Evolutionary conservation across 2,797 vertebrate species (phyloP), one percentile per base, ranked within the genome.

Genomic region (Myotis myotis): DNA sequence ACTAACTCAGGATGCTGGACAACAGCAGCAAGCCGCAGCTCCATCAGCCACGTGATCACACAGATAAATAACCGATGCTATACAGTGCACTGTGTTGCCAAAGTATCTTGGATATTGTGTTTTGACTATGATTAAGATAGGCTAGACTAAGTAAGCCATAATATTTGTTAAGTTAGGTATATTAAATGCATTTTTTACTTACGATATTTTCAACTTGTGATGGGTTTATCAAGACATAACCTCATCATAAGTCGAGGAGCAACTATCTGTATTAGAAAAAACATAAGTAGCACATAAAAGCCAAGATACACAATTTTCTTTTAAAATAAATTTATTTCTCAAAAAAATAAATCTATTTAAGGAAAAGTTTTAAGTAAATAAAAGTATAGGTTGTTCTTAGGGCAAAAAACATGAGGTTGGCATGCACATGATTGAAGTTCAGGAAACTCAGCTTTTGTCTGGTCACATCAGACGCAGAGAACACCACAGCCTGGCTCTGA

Each of bases 291-390:
- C 15, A 53, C 55, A n/a, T 70, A 82, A 90, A 90, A 78, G 36
- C 57, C 20, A 51, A 71, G 51, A 82, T 49, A 64, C 53, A 88
- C 78, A 76, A n/a, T 86, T 62, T 70, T 83, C 76, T 87, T 79
- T 62, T 41, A 82, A 85, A 87, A 64, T 88, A 91, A 25, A 53
- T 49, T 15, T 87, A 30, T 89, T 76, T 81, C 30, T 76, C 30
- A 75, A 72, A 88, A 44, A 92, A 91, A 49, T 87, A 57, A 87
- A 51, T 92, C 76, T 88, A 94, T n/a, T 79, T 81, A 85, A 85
- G 51, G 30, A 57, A 78, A 84, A 38, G 19, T 38, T 82, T 64
- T 53, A 81, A 93, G 19, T 55, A 84, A 94, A 90, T 74, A 87
- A 68, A 87, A 87, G 38, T 55, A 72, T 84, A 78, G 38, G 19